Base-by-base conservation (phyloP, 2,888 invertebrate genomes). In the Ectemnius continuus region DNA sequence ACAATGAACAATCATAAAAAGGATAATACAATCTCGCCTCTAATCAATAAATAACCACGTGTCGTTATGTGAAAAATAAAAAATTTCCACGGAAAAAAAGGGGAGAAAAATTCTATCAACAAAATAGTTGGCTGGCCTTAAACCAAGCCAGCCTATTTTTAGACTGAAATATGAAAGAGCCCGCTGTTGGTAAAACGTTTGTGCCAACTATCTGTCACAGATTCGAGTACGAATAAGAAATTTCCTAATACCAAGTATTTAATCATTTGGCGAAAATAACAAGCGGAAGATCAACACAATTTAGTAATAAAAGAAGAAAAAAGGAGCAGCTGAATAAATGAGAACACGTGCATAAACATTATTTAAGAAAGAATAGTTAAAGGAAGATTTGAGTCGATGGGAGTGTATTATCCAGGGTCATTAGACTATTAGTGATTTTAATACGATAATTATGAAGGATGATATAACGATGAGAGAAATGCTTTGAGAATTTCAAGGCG, bases 131-230 rank as follows among this genome's bases (percentile, higher is more conserved):
- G 76, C 36, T 28, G 20, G 78, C 77, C 73, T 74, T 74, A 74
- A 82, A 79, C 63, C 72, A 69, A 73, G 75, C 74, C 64, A 46
- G 67, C 70, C 68, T 86, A 87, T 84, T 86, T 85, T 81, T 84
- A 84, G 78, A 65, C 73, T 75, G 69, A 84, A 78, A 85, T 79
- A 85, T 80, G 62, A 80, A 85, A 83, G 71, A 64, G 65, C 62
- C 58, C 61, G 68, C 71, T 59, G 48, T 64, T 66, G 62, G 52
- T 66, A 18, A 80, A 79, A 82, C 72, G 68, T 73, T 60, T 68
- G 57, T 81, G 79, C 78, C 78, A 79, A 83, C 61, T 76, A 73
- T 16, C 26, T 57, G 20, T 59, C 61, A 18, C 28, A 57, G 36
- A 56, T 75, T 67, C 16, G 65, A 61, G 47, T 61, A 59, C 23